Conservation (phyloP, 2,888 invertebrate species). For the Yponomeuta evonymella region DNA sequence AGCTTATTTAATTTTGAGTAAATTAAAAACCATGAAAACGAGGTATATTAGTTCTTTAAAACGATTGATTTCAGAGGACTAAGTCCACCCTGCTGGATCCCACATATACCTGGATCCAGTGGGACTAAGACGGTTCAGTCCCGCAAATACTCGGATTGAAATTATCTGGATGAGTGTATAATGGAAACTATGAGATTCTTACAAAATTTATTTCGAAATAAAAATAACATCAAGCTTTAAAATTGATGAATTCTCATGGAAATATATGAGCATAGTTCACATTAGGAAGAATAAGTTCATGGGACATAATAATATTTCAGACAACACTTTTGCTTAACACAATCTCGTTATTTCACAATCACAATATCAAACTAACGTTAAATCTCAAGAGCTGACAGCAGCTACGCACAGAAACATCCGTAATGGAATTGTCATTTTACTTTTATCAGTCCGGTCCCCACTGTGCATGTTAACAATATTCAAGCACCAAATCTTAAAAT, state of each 20-base stretch:
- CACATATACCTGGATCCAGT: too few relatives aligned
- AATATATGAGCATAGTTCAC: conserved; percentile 66
- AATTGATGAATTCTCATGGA: conserved; percentile 67
- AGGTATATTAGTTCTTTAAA: too few relatives aligned
- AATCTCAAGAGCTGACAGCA: conserved; percentile 1
- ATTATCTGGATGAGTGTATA: conserved; percentile 14
- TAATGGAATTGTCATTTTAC: neutral
- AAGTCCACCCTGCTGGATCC: too few relatives aligned
- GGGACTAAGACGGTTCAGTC: too few relatives aligned
- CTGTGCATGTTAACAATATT: conserved; percentile 16
- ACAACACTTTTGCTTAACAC: neutral
- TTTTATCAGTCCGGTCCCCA: neutral
- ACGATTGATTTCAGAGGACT: too few relatives aligned
- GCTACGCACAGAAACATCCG: neutral
- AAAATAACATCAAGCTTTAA: conserved; percentile 73
- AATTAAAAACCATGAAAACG: too few relatives aligned
- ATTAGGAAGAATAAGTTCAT: conserved; percentile 56
- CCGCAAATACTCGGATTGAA: neutral
- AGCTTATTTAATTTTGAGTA: too few relatives aligned
- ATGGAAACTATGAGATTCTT: conserved; percentile 35
- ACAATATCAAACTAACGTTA: conserved; percentile 4
- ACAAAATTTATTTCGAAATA: conserved; percentile 71
- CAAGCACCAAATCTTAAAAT: conserved; percentile 21
- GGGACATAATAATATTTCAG: neutral
- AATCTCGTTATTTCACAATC: neutral